Conservation (phyloP, 2,113 vertebrate species). For the Brachyhypopomus gauderio region DNA sequence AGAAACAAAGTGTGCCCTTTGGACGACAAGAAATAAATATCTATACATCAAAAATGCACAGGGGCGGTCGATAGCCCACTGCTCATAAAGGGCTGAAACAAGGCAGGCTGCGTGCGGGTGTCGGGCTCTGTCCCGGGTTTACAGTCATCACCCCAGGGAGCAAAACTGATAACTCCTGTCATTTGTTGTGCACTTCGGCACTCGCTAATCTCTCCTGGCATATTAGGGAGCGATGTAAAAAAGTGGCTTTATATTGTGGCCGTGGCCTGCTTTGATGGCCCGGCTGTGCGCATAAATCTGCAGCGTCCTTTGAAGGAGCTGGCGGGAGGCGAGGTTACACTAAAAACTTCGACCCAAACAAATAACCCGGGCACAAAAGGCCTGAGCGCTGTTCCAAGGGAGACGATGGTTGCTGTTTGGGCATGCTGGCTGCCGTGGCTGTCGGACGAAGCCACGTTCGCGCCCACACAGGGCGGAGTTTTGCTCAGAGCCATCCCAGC, state of each 20-base stretch:
- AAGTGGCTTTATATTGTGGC: conserved; percentile 33
- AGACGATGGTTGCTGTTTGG: conserved; percentile 57
- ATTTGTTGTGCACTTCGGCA: conserved; percentile 51
- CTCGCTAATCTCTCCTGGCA: conserved; percentile 61
- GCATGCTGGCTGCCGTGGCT: not conserved
- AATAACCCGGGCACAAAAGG: conserved; percentile 52
- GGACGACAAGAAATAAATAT: conserved; percentile 59
- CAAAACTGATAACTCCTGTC: conserved; percentile 49
- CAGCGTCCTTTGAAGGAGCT: conserved; percentile 5
- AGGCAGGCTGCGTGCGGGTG: conserved; percentile 55
- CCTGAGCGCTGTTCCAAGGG: conserved; percentile 47
- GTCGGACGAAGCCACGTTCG: conserved; percentile 40
- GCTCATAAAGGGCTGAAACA: conserved; percentile 58
- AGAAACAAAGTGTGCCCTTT: conserved; percentile 71
- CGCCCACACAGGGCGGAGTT: conserved; percentile 52
- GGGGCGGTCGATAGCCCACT: conserved; percentile 67
- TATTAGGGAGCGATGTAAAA: conserved; percentile 64
- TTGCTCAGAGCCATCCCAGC: conserved; percentile 47
- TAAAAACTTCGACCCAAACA: conserved; percentile 57
- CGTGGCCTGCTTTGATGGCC: conserved; percentile 22
- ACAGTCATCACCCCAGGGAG: conserved; percentile 54
- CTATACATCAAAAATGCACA: conserved; percentile 69
- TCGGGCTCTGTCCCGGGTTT: conserved; percentile 48
- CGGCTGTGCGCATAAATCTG: conserved; percentile 30
- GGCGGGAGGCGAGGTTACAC: conserved; percentile 40